These are phyloP conservation scores for Agonopterix alstromeriana DNA, from an alignment of 2,888 invertebrate species.

Conservation along the genomic window DNA sequence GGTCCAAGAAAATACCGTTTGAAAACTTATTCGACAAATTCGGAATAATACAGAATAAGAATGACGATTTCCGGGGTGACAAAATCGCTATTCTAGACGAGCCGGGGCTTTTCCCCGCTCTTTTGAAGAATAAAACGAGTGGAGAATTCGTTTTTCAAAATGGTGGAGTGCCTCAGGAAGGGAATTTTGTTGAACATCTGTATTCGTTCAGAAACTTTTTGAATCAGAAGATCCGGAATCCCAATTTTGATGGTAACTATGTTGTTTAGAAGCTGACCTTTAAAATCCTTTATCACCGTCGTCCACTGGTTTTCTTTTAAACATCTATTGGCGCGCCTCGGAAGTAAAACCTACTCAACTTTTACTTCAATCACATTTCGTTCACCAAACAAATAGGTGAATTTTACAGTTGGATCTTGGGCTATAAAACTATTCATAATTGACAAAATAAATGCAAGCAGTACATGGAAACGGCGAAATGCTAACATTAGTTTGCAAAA, in stretches of 20 bases:
- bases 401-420: no score
- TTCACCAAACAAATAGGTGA: no score
- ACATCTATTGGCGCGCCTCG: no score
- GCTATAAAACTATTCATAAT: no score
- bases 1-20: slow-evolving; percentile 78
- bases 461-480: no score
- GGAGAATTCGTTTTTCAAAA: slow-evolving; percentile 76
- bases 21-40: slow-evolving; percentile 73
- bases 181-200: slow-evolving; percentile 80
- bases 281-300: no score
- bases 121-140: slow-evolving; percentile 69
- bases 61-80: slow-evolving; percentile 81
- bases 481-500: no score
- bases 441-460: no score
- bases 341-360: no score
- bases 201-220: slow-evolving; percentile 73
- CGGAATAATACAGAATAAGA: slow-evolving; percentile 80
- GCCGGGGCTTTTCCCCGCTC: slow-evolving; percentile 83
- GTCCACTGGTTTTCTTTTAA: no score
- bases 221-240: slow-evolving; percentile 77
- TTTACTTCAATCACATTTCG: no score
- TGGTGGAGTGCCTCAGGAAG: slow-evolving; percentile 87
- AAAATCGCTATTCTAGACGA: slow-evolving; percentile 83
- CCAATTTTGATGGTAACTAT: slow-evolving; percentile 77
- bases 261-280: no score